Evolutionary conservation across 1,140 invertebrate species (phyloP), one percentile per base, ranked within the genome.

Genomic region (Brachionus sp.): DNA sequence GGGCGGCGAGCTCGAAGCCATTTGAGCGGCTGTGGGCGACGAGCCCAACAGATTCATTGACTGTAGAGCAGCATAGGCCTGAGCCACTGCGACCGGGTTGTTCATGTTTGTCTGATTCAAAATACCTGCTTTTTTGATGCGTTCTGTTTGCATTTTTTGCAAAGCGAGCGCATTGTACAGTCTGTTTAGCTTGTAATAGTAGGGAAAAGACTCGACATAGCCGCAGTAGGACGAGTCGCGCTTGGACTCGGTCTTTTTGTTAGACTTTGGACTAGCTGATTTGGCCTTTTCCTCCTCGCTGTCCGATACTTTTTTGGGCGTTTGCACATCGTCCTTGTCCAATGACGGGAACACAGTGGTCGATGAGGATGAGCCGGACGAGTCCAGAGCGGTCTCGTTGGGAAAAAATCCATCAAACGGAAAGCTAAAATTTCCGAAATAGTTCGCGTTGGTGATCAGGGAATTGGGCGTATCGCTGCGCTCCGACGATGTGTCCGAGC

Each of bases 171-270:
- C 77, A 25, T 80, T 80, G 33, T 80, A 80, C 50, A 80, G 57
- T 62, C 77, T 35, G 37, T 80, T 80, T 7, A 80, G 29, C 13
- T 80, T 80, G 77, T 80, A 80, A 16, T 80, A 80, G 39, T 80
- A 80, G n/a, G 77, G 77, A 80, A 80, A 80, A 13, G 77, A 80
- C 35, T 80, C 77, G 33, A 80, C 77, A 23, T 80, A 80, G 39
- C 77, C 77, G 33, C 77, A 80, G 57, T 80, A 80, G 19, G 77
- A 35, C 7, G 19, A 10, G 33, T 80, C 77, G 9, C n/a, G 7
- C 57, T 80, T 57, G 9, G 7, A 7, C 29, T 33, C n/a, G 25
- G 77, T 23, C 35, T 78, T 78, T 77, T 77, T 77, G 13, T 46
- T 77, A 0, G 42, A 46, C 33, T 77, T 77, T n/a, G 29, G 29